phyloP scores from a whole-genome alignment of 2,797 vertebrate species.

The Scolopax rusticola region DNA sequence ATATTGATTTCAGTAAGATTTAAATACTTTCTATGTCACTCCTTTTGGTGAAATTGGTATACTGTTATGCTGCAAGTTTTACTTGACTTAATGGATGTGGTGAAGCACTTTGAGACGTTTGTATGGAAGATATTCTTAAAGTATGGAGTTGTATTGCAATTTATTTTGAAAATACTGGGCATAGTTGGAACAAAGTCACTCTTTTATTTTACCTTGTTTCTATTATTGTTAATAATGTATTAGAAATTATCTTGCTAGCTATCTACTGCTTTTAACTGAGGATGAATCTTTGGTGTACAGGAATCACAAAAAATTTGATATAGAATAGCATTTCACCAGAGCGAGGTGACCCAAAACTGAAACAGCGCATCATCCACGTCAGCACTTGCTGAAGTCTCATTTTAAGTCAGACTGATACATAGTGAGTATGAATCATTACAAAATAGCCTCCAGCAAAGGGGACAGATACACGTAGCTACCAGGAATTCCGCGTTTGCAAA shows the following conservation, averaged over 20 bases:
- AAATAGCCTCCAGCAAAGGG: not conserved
- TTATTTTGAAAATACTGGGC: not conserved
- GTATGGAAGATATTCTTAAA: not conserved
- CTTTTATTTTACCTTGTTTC: not conserved
- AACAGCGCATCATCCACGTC: not conserved
- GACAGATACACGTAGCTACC: not conserved
- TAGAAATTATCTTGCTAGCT: not conserved
- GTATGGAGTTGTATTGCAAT: not conserved
- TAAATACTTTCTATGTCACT: not conserved
- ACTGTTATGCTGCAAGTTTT: not conserved
- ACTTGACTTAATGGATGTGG: accelerated
- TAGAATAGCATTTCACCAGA: not conserved
- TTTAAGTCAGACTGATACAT: not conserved
- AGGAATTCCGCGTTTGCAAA: not conserved
- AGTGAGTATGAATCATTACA: not conserved
- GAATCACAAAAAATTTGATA: not conserved
- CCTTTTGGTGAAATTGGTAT: not conserved
- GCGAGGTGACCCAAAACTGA: not conserved
- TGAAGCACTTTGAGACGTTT: not conserved
- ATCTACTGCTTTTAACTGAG: not conserved
- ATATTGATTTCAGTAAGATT: not conserved
- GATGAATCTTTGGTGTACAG: not conserved
- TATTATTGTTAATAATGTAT: not conserved
- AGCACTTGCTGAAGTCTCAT: not conserved
- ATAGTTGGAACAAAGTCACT: not conserved